Percentiles rank a stretch among this genome's conserved stretches.
Conservation (phyloP, 2,888 invertebrate genomes). For the Electrophaes corylata region DNA sequence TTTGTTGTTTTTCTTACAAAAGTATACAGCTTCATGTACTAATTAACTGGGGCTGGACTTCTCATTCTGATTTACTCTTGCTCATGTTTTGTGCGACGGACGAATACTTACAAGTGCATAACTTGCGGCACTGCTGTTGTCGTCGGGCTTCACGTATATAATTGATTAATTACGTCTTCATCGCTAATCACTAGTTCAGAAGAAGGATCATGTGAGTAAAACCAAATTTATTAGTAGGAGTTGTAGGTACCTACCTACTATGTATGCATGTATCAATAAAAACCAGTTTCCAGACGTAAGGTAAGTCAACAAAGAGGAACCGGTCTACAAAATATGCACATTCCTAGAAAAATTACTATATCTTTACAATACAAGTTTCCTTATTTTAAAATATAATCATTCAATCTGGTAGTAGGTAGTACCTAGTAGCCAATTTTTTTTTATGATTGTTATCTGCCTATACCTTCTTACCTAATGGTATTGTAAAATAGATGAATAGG, state of each 20-base stretch:
- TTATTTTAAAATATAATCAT: too few relatives aligned
- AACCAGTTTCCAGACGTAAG: constrained; percentile 20
- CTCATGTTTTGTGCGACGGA: constrained; percentile 11
- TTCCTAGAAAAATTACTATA: neutral
- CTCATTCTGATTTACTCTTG: constrained; percentile 1
- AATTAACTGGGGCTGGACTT: neutral
- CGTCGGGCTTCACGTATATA: constrained; percentile 9
- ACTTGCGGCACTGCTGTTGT: constrained; percentile 5
- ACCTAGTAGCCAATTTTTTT: too few relatives aligned
- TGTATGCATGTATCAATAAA: constrained; percentile 2
- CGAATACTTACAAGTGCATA: constrained; percentile 19
- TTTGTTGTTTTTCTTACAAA: neutral
- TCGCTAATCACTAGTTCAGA: constrained; percentile 2
- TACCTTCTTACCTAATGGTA: too few relatives aligned
- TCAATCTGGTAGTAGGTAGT: too few relatives aligned
- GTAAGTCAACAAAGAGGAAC: constrained; percentile 24
- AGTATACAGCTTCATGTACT: neutral
- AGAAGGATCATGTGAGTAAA: constrained; percentile 35
- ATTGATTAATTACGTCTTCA: constrained; percentile 6
- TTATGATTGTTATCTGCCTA: too few relatives aligned
- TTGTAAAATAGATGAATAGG: too few relatives aligned
- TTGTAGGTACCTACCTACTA: neutral
- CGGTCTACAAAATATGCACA: neutral
- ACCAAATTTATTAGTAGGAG: neutral
- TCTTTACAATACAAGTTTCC: neutral